phyloP scores from a whole-genome alignment of 2,888 invertebrate genomes.

The Andrena haemorrhoa region DNA sequence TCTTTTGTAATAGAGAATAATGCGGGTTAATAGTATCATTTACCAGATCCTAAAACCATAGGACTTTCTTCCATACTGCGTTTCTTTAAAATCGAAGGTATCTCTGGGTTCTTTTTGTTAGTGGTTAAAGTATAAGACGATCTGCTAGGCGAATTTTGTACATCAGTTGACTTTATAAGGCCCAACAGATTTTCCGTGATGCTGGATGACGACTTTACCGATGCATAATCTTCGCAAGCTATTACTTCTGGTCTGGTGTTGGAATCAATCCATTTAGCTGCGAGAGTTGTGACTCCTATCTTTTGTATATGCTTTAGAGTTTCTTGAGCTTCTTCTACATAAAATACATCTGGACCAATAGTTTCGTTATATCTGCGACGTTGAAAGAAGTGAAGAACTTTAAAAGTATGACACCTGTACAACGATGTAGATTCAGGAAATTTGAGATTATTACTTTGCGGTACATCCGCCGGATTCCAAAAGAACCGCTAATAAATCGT shows the following conservation, averaged over 20 bases:
- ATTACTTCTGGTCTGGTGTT: slow-evolving; percentile 89
- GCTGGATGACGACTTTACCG: slow-evolving; percentile 75
- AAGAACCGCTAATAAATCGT: slow-evolving; percentile 89
- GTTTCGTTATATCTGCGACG: slow-evolving; percentile 86
- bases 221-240: slow-evolving; percentile 80
- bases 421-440: background rate
- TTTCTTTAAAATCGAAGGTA: slow-evolving; percentile 87
- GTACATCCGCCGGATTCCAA: slow-evolving; percentile 92
- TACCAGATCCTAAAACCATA: slow-evolving; percentile 81
- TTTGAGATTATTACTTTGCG: slow-evolving; percentile 84
- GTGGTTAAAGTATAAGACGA: slow-evolving; percentile 63
- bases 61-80: slow-evolving; percentile 86
- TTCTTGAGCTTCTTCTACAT: slow-evolving; percentile 96
- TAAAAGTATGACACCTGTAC: background rate
- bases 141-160: slow-evolving; percentile 82
- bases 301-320: slow-evolving; percentile 92
- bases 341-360: slow-evolving; percentile 92
- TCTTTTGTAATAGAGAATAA: background rate
- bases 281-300: slow-evolving; percentile 90
- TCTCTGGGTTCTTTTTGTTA: slow-evolving; percentile 84
- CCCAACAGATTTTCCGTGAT: slow-evolving; percentile 84
- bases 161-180: slow-evolving; percentile 80
- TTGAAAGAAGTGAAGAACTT: background rate
- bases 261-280: slow-evolving; percentile 89
- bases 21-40: slow-evolving; percentile 26